These are phyloP conservation scores for Acleris literana DNA, from an alignment of 2,888 invertebrate species.

Conservation along the genomic window DNA sequence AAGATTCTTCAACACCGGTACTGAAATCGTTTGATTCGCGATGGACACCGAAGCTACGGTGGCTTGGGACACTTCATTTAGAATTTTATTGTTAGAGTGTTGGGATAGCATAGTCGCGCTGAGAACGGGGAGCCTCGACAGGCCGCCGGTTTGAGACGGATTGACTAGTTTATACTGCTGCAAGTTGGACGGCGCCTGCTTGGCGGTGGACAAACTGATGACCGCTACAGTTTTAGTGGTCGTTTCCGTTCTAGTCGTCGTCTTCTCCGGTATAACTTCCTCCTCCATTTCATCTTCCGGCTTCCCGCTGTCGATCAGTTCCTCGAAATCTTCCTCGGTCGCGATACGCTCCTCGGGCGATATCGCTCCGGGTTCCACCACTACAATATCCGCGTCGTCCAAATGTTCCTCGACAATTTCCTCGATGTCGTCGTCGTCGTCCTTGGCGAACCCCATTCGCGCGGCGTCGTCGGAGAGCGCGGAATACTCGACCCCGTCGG, in stretches of 20 bases:
- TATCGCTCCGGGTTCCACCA: conserved; percentile 84
- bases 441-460: conserved; percentile 57
- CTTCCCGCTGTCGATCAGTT: conserved; percentile 85
- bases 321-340: conserved; percentile 87
- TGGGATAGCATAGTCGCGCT: conserved; percentile 67
- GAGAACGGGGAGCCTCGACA: conserved; percentile 69
- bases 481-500: conserved; percentile 84
- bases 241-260: conserved; percentile 78
- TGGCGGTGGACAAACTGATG: conserved; percentile 75
- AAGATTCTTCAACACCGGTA: conserved; percentile 74
- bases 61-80: conserved; percentile 83
- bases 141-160: conserved; percentile 54
- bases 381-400: conserved; percentile 85
- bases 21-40: conserved; percentile 79
- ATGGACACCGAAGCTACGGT: conserved; percentile 82
- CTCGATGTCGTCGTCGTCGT: conserved; percentile 60
- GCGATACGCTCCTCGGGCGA: conserved; percentile 86
- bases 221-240: conserved; percentile 82
- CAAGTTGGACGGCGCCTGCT: conserved; percentile 64
- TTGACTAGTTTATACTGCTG: conserved; percentile 78
- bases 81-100: conserved; percentile 74
- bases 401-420: conserved; percentile 63
- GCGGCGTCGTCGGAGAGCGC: conserved; percentile 81
- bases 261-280: conserved; percentile 60
- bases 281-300: conserved; percentile 78